These are phyloP conservation scores for Lepisosteus oculatus DNA, from an alignment of 2,113 vertebrate genomes.

Conservation along the genomic window DNA sequence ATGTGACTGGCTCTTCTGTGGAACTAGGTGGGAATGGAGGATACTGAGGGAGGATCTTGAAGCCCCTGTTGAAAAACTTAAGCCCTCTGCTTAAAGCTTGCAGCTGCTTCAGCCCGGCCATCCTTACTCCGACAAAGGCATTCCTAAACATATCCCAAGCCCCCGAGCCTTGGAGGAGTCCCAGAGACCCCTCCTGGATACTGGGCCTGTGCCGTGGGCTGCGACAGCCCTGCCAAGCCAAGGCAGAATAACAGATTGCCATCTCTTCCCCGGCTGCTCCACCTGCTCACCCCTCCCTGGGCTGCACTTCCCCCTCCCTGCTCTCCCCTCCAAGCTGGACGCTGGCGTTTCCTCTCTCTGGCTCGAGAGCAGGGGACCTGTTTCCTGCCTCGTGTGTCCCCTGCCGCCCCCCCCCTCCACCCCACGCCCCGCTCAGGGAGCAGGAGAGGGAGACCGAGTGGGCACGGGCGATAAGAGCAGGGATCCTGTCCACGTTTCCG, in stretches of 20 bases:
- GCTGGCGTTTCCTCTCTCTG: background rate
- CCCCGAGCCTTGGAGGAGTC: too few species aligned
- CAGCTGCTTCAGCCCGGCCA: too few species aligned
- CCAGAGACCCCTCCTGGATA: too few species aligned
- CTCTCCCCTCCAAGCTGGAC: background rate
- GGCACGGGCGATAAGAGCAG: background rate
- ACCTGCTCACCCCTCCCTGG: background rate
- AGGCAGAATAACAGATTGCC: background rate
- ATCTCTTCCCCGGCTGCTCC: background rate
- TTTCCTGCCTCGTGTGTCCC: background rate
- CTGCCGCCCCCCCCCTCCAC: conserved; percentile 9
- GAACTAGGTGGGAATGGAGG: too few species aligned
- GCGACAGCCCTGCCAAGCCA: conserved; percentile 7
- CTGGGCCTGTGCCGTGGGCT: background rate
- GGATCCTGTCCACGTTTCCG: conserved; percentile 3
- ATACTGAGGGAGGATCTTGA: too few species aligned
- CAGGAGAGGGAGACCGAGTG: conserved; percentile 9
- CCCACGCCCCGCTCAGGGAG: background rate
- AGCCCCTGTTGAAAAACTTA: too few species aligned
- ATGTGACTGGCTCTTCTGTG: too few species aligned
- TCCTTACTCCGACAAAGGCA: too few species aligned
- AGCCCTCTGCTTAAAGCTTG: too few species aligned
- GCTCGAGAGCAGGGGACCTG: conserved; percentile 1
- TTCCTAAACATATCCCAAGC: too few species aligned
- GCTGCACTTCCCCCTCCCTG: background rate